Conservation (phyloP, 2,113 vertebrate species). For the Hydropotes inermis region DNA sequence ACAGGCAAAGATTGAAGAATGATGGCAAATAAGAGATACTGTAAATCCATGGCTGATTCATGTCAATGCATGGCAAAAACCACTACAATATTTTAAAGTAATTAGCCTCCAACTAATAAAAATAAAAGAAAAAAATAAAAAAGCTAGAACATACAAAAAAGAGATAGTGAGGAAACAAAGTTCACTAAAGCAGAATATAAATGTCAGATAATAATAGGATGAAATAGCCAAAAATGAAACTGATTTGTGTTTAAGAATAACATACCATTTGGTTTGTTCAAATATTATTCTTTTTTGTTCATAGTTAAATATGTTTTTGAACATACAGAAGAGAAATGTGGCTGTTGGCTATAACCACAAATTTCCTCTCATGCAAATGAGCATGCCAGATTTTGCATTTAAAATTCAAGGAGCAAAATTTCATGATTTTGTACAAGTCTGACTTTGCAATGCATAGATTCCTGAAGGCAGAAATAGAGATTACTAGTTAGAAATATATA, state of each 20-base stretch:
- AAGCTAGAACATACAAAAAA: too few relatives aligned
- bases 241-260: not conserved
- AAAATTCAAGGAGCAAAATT: slow-evolving; percentile 5
- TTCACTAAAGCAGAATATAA: not conserved
- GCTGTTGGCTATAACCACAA: not conserved
- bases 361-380: not conserved
- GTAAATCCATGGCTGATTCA: too few relatives aligned
- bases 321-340: not conserved
- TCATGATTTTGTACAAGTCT: not conserved
- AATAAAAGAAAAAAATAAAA: too few relatives aligned
- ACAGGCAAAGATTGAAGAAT: not conserved
- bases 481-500: not conserved
- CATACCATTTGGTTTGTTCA: not conserved
- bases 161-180: not conserved
- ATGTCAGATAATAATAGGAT: not conserved
- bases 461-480: not conserved
- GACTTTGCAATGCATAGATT: not conserved
- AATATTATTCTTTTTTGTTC: not conserved
- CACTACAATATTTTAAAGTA: too few relatives aligned
- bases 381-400: not conserved
- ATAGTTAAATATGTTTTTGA: not conserved
- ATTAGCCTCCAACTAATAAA: too few relatives aligned
- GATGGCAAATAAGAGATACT: not conserved
- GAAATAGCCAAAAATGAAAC: not conserved
- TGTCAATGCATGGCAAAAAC: too few relatives aligned